Evolutionary conservation across 1,140 invertebrate species (phyloP).

Genomic region (Bradysia coprophila): DNA sequence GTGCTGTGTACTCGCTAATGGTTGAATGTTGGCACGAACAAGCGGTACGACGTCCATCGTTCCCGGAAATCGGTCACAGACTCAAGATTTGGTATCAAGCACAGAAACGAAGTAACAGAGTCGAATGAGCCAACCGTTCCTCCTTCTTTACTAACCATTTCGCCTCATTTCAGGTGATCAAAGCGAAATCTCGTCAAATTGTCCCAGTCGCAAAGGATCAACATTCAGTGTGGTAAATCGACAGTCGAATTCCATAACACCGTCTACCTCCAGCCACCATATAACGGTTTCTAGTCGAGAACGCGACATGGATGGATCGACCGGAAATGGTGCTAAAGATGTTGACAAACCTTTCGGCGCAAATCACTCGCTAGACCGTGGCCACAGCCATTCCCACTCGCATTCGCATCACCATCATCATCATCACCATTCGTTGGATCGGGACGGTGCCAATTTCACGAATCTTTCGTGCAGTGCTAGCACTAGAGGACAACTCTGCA

Average conservation of each 20-base stretch:
- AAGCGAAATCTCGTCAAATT: background rate
- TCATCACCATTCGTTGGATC: slow-evolving; percentile 1
- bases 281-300: background rate
- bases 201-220: background rate
- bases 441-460: background rate
- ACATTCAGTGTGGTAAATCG: background rate
- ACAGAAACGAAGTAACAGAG: slow-evolving; percentile 7
- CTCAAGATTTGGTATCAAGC: slow-evolving; percentile 47
- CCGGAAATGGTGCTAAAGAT: background rate
- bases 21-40: slow-evolving; percentile 95
- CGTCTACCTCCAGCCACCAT: background rate
- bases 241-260: background rate
- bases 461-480: too few species aligned
- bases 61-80: slow-evolving; percentile 61
- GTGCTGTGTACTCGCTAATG: slow-evolving; percentile 82
- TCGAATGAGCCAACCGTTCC: background rate
- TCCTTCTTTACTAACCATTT: background rate
- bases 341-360: background rate
- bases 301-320: background rate
- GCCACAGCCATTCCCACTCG: background rate
- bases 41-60: slow-evolving; percentile 73
- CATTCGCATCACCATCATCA: background rate
- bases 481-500: background rate
- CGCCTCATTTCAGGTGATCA: background rate
- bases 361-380: background rate